Evolutionary conservation across 1,140 invertebrate genomes (phyloP), one percentile per base, ranked within the genome.

Genomic region (Panagrolaimus sp.): DNA sequence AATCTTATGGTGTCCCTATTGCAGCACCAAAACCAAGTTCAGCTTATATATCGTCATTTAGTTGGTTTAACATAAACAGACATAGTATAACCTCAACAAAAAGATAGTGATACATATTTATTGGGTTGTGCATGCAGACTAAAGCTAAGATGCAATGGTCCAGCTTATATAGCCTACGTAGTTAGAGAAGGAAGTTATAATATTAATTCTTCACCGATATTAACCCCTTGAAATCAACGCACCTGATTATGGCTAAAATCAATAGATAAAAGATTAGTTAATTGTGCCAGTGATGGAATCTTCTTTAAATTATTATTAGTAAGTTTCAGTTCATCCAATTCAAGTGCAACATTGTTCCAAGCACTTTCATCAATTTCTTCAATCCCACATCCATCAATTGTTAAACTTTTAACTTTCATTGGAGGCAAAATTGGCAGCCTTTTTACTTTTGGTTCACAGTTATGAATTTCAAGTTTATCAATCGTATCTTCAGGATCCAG

Each of bases 231-330:
- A n/a, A n/a, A 64, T 44, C 16, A 11, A 43, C 63, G 42, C 25
- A 76, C 75, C 45, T 42, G 13, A 65, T 77, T 77, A 20, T 13
- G 8, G 51, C 78, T 78, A 8, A 77, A 53, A 61, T 77, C 78
- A 7, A 78, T 16, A 0, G 68, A 27, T 25, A 78, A 13, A 20
- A 77, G 38, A 7, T 76, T 75, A 5, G 45, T 53, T 9, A 77
- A 43, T 42, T 68, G 63, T 43, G 20, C 31, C 27, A 78, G 27
- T 11, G 27, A 62, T 11, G 75, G 75, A 20, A 77, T 27, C 9
- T 48, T 62, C 5, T 64, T 68, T 20, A 77, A 27, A 3, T 23
- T 61, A 63, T 78, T 78, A 27, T 78, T 75, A 13, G 31, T 9
- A 14, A 77, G 71, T 16, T 46, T 63, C 20, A 77, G 46, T 43